Evolutionary conservation across 2,888 invertebrate genomes (phyloP).

Genomic region (Ornithoptera alexandrae): DNA sequence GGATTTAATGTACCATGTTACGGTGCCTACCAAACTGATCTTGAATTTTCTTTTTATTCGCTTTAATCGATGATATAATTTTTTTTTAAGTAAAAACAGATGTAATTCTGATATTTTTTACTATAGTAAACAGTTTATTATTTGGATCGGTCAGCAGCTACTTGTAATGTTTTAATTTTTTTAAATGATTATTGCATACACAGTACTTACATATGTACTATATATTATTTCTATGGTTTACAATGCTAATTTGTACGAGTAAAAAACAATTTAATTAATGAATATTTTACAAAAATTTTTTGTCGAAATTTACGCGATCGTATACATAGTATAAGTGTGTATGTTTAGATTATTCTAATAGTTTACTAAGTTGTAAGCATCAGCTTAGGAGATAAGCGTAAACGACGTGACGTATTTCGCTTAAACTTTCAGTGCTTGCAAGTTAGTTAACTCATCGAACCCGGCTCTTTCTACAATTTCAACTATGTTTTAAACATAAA

Average conservation of each 20-base stretch:
- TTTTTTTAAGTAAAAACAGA: background rate
- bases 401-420: constrained; percentile 4
- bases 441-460: constrained; percentile 2
- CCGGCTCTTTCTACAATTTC: background rate
- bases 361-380: constrained; percentile 5
- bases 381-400: constrained; percentile 6
- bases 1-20: constrained; percentile 4
- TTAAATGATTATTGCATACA: no score
- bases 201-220: no score
- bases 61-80: background rate
- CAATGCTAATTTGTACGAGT: no score
- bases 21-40: background rate
- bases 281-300: background rate
- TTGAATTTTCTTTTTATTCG: constrained; percentile 1
- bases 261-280: no score
- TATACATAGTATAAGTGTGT: background rate
- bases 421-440: background rate
- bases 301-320: background rate
- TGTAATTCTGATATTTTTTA: no score
- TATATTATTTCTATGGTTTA: no score
- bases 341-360: constrained; percentile 6
- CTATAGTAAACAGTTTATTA: no score
- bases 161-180: no score
- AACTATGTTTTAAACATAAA: background rate
- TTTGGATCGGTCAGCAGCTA: no score